Evolutionary conservation across 92 coral and sea anemone genomes (phyloP), one percentile per base, ranked within the genome.

Genomic region (Parazoanthus darwini): DNA sequence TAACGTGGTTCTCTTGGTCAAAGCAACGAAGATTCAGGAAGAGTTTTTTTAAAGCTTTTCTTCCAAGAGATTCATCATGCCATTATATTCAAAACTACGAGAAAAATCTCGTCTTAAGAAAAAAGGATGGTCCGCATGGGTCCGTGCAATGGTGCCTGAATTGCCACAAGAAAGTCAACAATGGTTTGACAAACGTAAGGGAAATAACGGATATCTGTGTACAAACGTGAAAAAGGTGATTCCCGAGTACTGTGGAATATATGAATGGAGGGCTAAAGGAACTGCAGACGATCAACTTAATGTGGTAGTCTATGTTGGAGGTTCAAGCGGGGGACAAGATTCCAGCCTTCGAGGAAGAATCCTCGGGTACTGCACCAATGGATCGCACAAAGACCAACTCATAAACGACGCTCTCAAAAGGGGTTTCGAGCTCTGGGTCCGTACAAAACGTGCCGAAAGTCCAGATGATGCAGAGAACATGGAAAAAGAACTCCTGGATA

Each of bases 391-490:
- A 44, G 13, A 3, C 14, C 66, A 37, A 25, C 48, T 50, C 15
- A 93, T 94, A 8, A 90, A 92, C 65, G 65, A 82, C 3, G 91
- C 93, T n/a, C 74, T 94, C 23, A 33, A 9, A 18, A 71, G 29
- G 6, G 93, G 90, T 9, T 92, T 90, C 81, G 96, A 92, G 44
- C 81, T 94, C 18, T 90, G 89, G 87, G 92, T 92, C 59, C 93
- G 96, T 22, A 86, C 84, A 8, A 94, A 92, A 76, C 23, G 16
- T 22, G 59, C 87, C 44, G 46, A 26, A 22, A 63, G 77, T 36
- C 22, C 18, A 44, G n/a, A 33, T 16, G 77, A 81, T 1, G 88
- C 88, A 36, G 73, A 86, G 74, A 26, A 73, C 36, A 11, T 4
- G 6, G 88, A 86, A 79, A 86, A 86, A n/a, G 85, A 39, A 20